Conservation (phyloP, 2,888 invertebrate genomes). For the Platynereis dumerilii region DNA sequence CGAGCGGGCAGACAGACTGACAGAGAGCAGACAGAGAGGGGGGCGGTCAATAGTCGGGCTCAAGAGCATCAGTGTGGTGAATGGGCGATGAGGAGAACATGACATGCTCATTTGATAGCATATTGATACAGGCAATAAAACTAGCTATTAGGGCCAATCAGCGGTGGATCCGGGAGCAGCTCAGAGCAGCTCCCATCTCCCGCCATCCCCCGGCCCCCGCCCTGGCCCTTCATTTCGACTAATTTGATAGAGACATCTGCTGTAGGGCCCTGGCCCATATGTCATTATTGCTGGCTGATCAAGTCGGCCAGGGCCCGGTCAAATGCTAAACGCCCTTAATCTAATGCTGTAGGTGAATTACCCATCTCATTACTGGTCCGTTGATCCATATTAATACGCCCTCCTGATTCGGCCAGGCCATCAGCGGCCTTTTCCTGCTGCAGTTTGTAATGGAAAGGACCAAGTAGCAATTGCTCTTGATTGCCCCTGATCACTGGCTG, state of each 20-base stretch:
- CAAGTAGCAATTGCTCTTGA: too few species aligned
- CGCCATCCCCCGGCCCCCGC: too few species aligned
- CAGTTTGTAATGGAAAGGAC: too few species aligned
- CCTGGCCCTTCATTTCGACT: constrained; percentile 15
- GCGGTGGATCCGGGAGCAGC: not conserved
- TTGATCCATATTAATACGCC: constrained; percentile 17
- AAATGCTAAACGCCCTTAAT: constrained; percentile 8
- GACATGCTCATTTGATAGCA: constrained; percentile 18
- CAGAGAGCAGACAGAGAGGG: too few species aligned
- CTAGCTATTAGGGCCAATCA: constrained; percentile 14
- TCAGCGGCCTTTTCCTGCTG: too few species aligned
- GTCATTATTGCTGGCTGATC: constrained; percentile 14
- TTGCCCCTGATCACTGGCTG: too few species aligned
- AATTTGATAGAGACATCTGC: constrained; percentile 26
- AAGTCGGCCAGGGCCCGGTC: not conserved
- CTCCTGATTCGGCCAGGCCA: not conserved
- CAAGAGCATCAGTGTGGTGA: too few species aligned
- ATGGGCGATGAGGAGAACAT: not conserved
- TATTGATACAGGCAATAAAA: constrained; percentile 16
- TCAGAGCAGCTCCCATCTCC: too few species aligned
- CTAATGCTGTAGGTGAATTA: constrained; percentile 17
- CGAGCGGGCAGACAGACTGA: too few species aligned
- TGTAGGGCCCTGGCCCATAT: constrained; percentile 4
- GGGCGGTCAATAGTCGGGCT: too few species aligned
- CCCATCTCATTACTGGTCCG: constrained; percentile 18